Percentiles rank a stretch among this genome's conserved stretches.
phyloP scores from a whole-genome alignment of 2,888 invertebrate genomes.

The Iphiclides podalirius region DNA sequence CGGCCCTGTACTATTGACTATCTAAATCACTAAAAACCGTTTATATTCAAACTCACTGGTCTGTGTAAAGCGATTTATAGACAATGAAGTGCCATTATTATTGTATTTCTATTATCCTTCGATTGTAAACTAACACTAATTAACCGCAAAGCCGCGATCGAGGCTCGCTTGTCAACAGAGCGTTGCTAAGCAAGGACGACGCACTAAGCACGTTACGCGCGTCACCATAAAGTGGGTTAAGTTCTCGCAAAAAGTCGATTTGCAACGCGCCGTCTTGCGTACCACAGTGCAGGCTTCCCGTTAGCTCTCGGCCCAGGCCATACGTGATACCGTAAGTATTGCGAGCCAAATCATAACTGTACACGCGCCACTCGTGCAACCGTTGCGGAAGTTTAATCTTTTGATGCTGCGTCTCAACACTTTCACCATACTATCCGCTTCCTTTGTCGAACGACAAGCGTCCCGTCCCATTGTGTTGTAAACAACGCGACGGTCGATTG shows the following conservation, averaged over 20 bases:
- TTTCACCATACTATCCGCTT: neutral
- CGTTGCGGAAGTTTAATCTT: neutral
- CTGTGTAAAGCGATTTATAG: no score
- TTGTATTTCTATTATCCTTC: no score
- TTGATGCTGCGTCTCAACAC: neutral
- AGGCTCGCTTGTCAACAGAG: no score
- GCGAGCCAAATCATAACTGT: conserved; percentile 10
- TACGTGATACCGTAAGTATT: conserved; percentile 9
- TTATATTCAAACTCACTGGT: no score
- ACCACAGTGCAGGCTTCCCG: neutral
- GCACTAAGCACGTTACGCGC: neutral
- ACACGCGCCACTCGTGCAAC: conserved; percentile 8
- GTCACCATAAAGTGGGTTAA: conserved; percentile 11
- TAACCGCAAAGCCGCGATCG: no score
- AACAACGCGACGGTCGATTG: neutral
- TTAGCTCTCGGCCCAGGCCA: neutral
- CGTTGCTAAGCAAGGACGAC: no score
- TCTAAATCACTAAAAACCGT: no score
- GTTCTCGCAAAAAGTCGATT: conserved; percentile 8
- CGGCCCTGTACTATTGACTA: no score
- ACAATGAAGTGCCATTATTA: no score
- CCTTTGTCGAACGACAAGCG: neutral
- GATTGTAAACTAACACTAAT: no score
- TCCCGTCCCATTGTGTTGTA: neutral
- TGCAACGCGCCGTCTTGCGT: neutral